Evolutionary conservation across 2,797 vertebrate genomes (phyloP).

Genomic region (Acanthurus leucopareius): DNA sequence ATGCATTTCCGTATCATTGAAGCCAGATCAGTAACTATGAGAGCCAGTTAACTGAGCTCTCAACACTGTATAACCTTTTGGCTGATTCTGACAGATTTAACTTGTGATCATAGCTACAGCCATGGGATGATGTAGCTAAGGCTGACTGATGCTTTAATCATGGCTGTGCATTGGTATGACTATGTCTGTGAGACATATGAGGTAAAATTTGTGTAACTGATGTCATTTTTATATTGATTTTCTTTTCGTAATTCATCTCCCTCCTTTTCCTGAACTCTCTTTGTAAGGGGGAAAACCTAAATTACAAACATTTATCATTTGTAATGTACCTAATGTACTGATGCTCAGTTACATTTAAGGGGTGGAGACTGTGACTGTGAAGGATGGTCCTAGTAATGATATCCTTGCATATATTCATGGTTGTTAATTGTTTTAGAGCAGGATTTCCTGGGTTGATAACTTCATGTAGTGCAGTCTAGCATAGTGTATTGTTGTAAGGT

Average conservation of each 20-base stretch:
- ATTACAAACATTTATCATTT: neutral
- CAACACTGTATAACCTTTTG: no score
- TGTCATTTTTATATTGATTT: neutral
- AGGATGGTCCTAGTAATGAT: neutral
- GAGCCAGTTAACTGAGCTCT: neutral
- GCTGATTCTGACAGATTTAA: no score
- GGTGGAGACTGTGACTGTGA: neutral
- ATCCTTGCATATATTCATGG: neutral
- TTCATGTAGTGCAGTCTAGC: neutral
- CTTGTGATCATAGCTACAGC: no score
- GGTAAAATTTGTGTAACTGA: neutral
- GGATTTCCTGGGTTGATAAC: neutral
- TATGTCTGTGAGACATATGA: neutral
- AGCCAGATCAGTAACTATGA: neutral
- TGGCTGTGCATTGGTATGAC: no score
- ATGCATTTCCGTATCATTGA: neutral
- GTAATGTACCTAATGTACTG: neutral
- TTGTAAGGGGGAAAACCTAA: neutral
- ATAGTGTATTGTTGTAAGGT: conserved; percentile 2
- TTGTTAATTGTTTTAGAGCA: neutral
- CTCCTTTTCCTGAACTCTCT: neutral
- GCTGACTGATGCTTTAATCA: no score
- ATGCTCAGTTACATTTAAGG: neutral
- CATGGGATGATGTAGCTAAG: no score
- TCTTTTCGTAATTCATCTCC: neutral